Evolutionary conservation across 2,797 vertebrate species (phyloP), one percentile per base, ranked within the genome.

Genomic region (Hypotaenidia okinawae): DNA sequence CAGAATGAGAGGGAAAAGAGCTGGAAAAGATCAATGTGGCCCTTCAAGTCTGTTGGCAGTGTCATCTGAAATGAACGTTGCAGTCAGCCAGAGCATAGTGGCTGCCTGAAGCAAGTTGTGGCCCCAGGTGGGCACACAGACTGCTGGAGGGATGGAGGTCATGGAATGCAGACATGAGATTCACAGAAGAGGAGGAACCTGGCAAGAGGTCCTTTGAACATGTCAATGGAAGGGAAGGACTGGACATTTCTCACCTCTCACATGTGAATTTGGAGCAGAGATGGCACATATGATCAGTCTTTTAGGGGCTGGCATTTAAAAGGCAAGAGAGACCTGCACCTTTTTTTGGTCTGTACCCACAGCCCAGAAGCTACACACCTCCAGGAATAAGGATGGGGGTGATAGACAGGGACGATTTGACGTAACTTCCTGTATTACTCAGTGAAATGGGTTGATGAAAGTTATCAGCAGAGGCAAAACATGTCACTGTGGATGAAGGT

Each of bases 231-330:
- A 21, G 4, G 25, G 23, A 73, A 64, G 10, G 12, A 13, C 12
- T 58, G 51, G 58, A 75, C 18, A 30, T 2, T 37, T 78, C 12
- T 84, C 12, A 72, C 15, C 25, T 12, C 5, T 66, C 18, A 37
- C 0, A 0, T 11, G 57, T 66, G 22, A 47, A 41, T 59, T 68
- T 68, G 5, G 2, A 3, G 8, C 16, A 24, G 4, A 70, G 8
- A 43, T 2, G 9, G 12, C 43, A 35, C 43, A 68, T 28, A 47
- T 0, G 0, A 23, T 52, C 27, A 54, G 15, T 25, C 9, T 11
- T 92, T 51, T 39, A 57, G 19, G 10, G n/a, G 16, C 13, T 68
- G 33, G 10, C 15, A 72, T 22, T 33, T 7, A 15, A 72, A 81
- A 89, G 9, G 6, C 10, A 84, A 81, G 43, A 78, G n/a, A 43